Percentiles rank a stretch among this genome's conserved stretches.
These are phyloP conservation scores for Heliconius hewitsoni DNA, from an alignment of 1,140 invertebrate species.

Conservation along the genomic window DNA sequence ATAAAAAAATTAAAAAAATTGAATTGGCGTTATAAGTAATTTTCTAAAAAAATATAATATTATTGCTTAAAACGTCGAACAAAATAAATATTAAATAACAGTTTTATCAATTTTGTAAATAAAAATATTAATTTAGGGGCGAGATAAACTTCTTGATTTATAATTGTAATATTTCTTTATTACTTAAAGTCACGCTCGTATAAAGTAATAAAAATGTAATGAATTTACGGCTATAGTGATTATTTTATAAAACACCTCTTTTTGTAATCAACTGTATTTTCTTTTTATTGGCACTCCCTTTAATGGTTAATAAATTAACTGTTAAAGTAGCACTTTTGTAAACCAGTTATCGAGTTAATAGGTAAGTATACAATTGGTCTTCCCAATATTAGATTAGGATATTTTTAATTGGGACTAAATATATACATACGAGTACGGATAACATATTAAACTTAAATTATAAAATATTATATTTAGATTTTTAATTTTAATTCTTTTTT, in stretches of 20 bases:
- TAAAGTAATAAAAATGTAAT: constrained; percentile 51
- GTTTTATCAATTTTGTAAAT: background rate
- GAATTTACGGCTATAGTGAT: constrained; percentile 44
- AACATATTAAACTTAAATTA: background rate
- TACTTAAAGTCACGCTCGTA: constrained; percentile 60
- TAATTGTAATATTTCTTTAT: constrained; percentile 56
- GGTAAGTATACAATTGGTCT: background rate
- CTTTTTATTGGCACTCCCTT: constrained; percentile 30
- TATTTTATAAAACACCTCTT: constrained; percentile 43
- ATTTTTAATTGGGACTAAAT: background rate
- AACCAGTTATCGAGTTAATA: constrained; percentile 5
- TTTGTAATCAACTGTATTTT: constrained; percentile 35
- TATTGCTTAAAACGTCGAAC: background rate
- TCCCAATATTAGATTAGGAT: background rate
- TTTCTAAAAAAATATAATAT: background rate
- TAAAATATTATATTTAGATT: background rate
- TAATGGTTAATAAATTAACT: constrained; percentile 29
- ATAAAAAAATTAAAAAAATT: no score
- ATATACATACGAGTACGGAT: background rate
- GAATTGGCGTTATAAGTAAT: background rate
- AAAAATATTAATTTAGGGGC: constrained; percentile 30
- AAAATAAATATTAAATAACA: background rate
- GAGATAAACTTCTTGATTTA: constrained; percentile 55
- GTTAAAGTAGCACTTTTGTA: constrained; percentile 16
- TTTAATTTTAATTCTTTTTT: background rate